phyloP scores from a whole-genome alignment of 1,140 invertebrate genomes.

The Diorhabda elongata region DNA sequence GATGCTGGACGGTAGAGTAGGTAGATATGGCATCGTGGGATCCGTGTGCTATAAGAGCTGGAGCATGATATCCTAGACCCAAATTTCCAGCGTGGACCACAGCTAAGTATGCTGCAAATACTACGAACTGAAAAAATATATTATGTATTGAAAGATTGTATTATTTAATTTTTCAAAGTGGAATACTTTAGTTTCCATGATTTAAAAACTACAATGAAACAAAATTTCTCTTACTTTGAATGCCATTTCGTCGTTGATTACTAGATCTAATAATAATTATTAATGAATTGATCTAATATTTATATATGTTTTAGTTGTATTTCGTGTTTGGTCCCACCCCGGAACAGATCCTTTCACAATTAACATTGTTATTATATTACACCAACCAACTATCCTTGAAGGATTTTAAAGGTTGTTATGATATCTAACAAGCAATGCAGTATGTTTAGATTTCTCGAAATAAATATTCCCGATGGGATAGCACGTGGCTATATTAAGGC shows the following conservation, averaged over 20 bases:
- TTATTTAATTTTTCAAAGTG: no score
- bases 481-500: no score
- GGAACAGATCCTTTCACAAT: neutral
- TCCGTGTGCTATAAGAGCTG: constrained; percentile 33
- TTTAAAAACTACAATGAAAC: no score
- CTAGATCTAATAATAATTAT: neutral
- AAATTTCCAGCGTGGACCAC: constrained; percentile 51
- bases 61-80: constrained; percentile 23
- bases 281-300: neutral
- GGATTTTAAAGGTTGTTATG: no score
- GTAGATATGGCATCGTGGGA: constrained; percentile 8
- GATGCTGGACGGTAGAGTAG: constrained; percentile 16
- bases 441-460: no score
- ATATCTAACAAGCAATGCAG: no score
- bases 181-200: no score
- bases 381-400: no score
- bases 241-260: neutral
- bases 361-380: neutral
- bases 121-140: constrained; percentile 22
- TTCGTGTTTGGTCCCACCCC: neutral
- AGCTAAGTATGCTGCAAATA: constrained; percentile 25
- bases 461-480: no score
- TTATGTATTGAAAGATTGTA: no score
- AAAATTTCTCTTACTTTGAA: neutral
- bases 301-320: neutral